phyloP scores from a whole-genome alignment of 1,140 invertebrate species.

The Neodiprion lecontei region DNA sequence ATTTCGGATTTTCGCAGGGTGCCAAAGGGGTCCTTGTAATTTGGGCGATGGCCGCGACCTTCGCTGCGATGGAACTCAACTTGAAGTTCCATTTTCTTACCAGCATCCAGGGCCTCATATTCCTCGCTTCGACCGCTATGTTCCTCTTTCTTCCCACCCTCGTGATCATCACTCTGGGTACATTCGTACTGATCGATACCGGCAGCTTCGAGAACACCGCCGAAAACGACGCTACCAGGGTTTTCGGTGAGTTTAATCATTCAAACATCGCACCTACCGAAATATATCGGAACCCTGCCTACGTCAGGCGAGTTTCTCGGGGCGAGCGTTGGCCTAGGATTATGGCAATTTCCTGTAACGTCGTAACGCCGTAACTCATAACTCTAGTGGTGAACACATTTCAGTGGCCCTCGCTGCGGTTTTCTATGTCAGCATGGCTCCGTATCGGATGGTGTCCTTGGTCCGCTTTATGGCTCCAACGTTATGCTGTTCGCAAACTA shows the following conservation, averaged over 20 bases:
- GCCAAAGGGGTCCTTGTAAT: conserved; percentile 40
- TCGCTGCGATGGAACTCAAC: conserved; percentile 42
- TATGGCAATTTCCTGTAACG: conserved; percentile 35
- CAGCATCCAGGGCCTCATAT: conserved; percentile 41
- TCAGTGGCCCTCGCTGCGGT: conserved; percentile 37
- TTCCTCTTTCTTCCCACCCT: conserved; percentile 36
- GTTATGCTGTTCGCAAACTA: conserved; percentile 32
- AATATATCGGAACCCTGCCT: conserved; percentile 17
- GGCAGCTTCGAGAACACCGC: conserved; percentile 1
- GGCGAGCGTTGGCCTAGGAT: conserved; percentile 18
- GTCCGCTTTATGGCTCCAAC: conserved; percentile 34
- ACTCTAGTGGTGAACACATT: conserved; percentile 13
- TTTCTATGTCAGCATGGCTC: conserved; percentile 43
- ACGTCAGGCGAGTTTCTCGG: not conserved
- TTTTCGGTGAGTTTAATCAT: not conserved
- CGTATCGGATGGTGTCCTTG: conserved; percentile 38
- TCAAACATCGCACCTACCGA: conserved; percentile 16
- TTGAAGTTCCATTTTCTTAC: conserved; percentile 39
- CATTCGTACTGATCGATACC: conserved; percentile 37
- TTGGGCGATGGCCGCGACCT: conserved; percentile 40
- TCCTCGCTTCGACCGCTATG: conserved; percentile 41
- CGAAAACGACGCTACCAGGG: not conserved
- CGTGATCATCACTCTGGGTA: conserved; percentile 33
- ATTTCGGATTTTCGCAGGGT: conserved; percentile 25
- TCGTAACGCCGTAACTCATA: conserved; percentile 26